phyloP scores from a whole-genome alignment of 2,888 invertebrate genomes.

The Agapostemon virescens region DNA sequence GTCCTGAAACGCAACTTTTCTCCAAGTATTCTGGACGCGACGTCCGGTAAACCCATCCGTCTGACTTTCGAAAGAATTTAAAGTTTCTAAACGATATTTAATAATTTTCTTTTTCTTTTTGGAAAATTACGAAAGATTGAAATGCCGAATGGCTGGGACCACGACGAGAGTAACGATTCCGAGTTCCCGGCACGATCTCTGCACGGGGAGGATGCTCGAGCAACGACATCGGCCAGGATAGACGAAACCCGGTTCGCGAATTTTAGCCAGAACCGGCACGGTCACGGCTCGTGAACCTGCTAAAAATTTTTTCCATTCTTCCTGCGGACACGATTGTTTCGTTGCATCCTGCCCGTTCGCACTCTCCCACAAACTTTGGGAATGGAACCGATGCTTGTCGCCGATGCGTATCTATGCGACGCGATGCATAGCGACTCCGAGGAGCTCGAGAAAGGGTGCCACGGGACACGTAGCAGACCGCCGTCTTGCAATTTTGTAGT shows the following conservation, averaged over 20 bases:
- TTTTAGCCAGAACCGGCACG: conserved; percentile 62
- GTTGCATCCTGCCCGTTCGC: conserved; percentile 72
- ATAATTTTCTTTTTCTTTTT: too few relatives aligned
- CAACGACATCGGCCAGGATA: neutral
- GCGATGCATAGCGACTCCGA: conserved; percentile 13
- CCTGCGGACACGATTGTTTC: conserved; percentile 75
- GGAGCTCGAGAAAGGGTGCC: neutral
- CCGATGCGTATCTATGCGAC: conserved; percentile 67
- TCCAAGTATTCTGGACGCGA: too few relatives aligned
- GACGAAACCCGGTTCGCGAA: conserved; percentile 51
- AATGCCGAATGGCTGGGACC: neutral
- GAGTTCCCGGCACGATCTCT: neutral
- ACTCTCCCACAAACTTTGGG: conserved; percentile 70
- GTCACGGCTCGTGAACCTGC: conserved; percentile 74
- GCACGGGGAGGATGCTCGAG: neutral
- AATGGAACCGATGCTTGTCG: conserved; percentile 54
- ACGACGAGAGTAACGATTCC: neutral
- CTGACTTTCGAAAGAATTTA: neutral
- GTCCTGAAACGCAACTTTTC: neutral
- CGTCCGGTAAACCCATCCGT: neutral
- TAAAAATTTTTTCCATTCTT: conserved; percentile 71
- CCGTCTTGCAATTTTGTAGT: neutral
- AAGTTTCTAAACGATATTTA: neutral
- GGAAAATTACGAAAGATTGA: neutral
- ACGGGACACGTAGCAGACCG: neutral